Evolutionary conservation across 2,888 invertebrate species (phyloP).

Genomic region (Microdon myrmicae): DNA sequence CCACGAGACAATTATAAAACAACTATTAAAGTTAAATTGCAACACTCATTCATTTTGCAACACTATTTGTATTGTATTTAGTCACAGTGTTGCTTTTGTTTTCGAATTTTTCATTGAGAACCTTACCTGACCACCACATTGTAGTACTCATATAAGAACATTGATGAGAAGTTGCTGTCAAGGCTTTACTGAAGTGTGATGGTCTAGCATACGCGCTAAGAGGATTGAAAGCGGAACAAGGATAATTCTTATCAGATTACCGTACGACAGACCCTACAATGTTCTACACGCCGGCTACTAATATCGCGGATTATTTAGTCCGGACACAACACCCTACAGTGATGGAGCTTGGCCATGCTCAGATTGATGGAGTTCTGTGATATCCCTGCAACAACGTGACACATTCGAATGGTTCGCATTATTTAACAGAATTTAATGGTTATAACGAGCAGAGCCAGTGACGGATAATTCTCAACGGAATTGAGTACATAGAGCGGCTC

Average conservation of each 20-base stretch:
- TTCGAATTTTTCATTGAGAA: no score
- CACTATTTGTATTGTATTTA: no score
- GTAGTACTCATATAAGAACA: no score
- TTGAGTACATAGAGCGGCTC: background rate
- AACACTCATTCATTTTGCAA: no score
- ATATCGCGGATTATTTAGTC: slow-evolving; percentile 46
- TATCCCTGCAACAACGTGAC: slow-evolving; percentile 39
- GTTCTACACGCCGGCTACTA: slow-evolving; percentile 41
- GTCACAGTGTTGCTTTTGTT: no score
- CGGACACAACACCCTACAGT: slow-evolving; percentile 19
- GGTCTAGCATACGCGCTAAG: background rate
- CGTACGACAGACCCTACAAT: slow-evolving; percentile 28
- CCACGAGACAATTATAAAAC: no score
- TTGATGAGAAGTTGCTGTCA: no score
- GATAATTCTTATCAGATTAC: slow-evolving; percentile 45
- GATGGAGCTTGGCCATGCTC: slow-evolving; percentile 21
- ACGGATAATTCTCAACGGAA: slow-evolving; percentile 22
- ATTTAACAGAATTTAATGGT: slow-evolving; percentile 43
- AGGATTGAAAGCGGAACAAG: slow-evolving; percentile 10
- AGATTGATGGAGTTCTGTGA: slow-evolving; percentile 43
- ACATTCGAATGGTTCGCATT: slow-evolving; percentile 40
- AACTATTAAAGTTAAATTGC: no score
- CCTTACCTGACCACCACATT: no score
- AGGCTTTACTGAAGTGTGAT: no score
- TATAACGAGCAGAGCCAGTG: slow-evolving; percentile 40